Evolutionary conservation across 2,797 vertebrate genomes (phyloP), one percentile per base, ranked within the genome.

Genomic region (Podarcis siculus): DNA sequence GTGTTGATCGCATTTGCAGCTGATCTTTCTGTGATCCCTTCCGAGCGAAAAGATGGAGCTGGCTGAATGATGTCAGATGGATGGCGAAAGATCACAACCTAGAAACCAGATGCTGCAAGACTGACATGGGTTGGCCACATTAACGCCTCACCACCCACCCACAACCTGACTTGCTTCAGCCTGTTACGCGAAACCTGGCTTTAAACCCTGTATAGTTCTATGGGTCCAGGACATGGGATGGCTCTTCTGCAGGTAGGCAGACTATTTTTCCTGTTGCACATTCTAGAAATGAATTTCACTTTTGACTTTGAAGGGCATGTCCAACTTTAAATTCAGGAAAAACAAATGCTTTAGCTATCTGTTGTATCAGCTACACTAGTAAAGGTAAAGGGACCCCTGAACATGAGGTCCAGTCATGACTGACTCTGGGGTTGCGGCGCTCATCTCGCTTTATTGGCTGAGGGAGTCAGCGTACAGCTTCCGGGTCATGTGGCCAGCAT

Each of bases 1-100:
- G 32, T 79, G 58, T 76, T 85, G 0, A 15, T 91, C 69, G 75
- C 13, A 30, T 89, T 66, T 87, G 78, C 76, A 86, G 66, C 2
- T 64, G 25, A 27, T 90, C 30, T 78, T 5, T 42, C 23, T 85
- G 64, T 90, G 66, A 89, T 87, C 15, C 15, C 13, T 82, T 64
- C 3, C 30, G n/a, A 71, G 9, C 30, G 2, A 32, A 87, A 87
- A 67, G 30, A 15, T 35, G n/a, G 17, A 32, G n/a, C 15, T 42
- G 72, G 5, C 6, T 77, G 32, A 85, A 58, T 80, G 32, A 19
- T 32, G 7, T 15, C 30, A 64, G 32, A 37, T 27, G 3, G 42
- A 75, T 27, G 13, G 1, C 37, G 55, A 90, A 86, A 82, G 45
- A 69, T 80, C 37, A 79, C 27, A 67, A 79, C 3, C 1, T 21